Base-by-base conservation (phyloP, 2,797 vertebrate genomes). In the Ciconia nigra region DNA sequence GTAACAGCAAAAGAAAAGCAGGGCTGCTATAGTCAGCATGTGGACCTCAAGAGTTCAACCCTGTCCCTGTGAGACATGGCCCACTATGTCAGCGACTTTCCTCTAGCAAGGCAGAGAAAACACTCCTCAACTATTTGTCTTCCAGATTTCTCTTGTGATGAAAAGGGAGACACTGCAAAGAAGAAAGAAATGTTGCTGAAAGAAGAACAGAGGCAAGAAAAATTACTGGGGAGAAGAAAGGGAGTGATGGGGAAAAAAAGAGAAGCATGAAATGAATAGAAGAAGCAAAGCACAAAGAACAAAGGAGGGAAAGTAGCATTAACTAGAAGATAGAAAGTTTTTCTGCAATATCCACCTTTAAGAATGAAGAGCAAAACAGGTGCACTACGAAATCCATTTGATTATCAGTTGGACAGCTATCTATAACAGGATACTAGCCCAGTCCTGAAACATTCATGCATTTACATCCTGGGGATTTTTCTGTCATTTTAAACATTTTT, bases 101-200 rank as follows among this genome's bases (percentile, higher is more conserved):
- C 33, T 63, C 71, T 77, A 21, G 13, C 31, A 41, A 85, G 35
- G 44, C 41, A 92, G 67, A 91, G 46, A 83, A 91, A 94, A 83
- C 46, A 54, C 37, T 92, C 74, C 52, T 74, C 0, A 0, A 58
- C 72, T 58, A 69, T 71, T 93, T 95, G 87, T 92, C 84, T 93
- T 83, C 37, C 63, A 83, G 49, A 46, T 83, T 87, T 85, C 70
- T 87, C 35, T 54, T 61, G 41, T 78, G 74, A 77, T 90, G 90
- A 84, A 94, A 84, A 85, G 31, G 15, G 10, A 80, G 63, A 19
- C 29, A n/a, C 29, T 71, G 52, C 24, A 89, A 87, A 87, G 63
- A 93, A 86, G 58, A 88, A 83, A 87, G 37, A 90, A 94, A 57
- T 44, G 51, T 20, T 95, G 67, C 67, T 93, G 84, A 73, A 89